phyloP scores from a whole-genome alignment of 2,797 vertebrate species.

The Rhinoraja longicauda region DNA sequence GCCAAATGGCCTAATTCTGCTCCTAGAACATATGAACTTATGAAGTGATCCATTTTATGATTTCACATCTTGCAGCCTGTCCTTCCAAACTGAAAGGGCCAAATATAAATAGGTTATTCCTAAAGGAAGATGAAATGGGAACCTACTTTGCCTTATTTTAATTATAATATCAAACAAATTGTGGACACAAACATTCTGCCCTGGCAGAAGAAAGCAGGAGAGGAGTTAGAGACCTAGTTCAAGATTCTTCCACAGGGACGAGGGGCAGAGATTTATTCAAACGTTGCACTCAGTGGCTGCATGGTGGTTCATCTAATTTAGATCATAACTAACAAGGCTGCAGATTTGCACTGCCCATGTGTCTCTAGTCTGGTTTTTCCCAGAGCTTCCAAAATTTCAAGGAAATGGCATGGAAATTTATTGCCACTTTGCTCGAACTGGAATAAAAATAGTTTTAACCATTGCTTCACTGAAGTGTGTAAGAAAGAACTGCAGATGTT shows the following conservation, averaged over 20 bases:
- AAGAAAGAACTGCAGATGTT: too few species aligned
- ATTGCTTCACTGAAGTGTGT: background rate
- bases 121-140: background rate
- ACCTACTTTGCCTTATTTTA: background rate
- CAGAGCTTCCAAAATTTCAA: background rate
- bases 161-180: background rate
- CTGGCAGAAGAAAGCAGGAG: background rate
- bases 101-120: background rate
- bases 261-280: background rate
- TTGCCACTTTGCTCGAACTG: background rate
- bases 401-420: conserved; percentile 6
- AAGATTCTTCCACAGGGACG: background rate
- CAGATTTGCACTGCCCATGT: background rate
- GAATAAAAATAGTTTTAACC: background rate
- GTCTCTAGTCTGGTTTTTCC: background rate
- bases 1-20: too few species aligned
- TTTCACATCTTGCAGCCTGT: background rate
- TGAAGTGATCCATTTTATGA: too few species aligned
- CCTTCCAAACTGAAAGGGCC: background rate
- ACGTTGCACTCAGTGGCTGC: background rate
- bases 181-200: background rate
- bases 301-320: background rate
- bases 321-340: background rate
- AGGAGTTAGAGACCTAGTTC: background rate
- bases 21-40: too few species aligned